phyloP scores from a whole-genome alignment of 1,140 invertebrate genomes.

The Luehdorfia chinensis region DNA sequence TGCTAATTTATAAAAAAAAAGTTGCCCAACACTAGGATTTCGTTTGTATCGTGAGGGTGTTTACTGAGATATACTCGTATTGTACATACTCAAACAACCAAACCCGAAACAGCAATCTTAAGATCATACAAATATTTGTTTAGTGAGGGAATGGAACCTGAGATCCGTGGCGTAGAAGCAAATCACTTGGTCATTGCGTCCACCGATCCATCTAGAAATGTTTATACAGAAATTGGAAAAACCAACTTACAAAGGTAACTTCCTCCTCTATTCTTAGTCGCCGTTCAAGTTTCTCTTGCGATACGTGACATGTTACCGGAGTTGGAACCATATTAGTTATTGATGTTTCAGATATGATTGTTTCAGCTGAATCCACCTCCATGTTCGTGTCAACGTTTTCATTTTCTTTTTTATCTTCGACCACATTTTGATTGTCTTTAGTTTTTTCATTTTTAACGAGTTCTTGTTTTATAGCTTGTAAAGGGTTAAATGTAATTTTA shows the following conservation, averaged over 20 bases:
- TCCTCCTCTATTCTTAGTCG: conserved; percentile 62
- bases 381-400: background rate
- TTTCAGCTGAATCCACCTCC: conserved; percentile 1
- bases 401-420: conserved; percentile 9
- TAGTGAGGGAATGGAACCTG: too few relatives aligned
- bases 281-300: conserved; percentile 50
- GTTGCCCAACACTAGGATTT: too few relatives aligned
- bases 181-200: too few relatives aligned
- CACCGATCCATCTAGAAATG: too few relatives aligned
- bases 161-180: too few relatives aligned
- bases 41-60: too few relatives aligned
- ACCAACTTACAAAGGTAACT: conserved; percentile 73
- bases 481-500: conserved; percentile 32
- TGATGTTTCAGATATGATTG: background rate
- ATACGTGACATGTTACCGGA: conserved; percentile 9
- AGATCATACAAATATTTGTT: too few relatives aligned
- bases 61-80: too few relatives aligned
- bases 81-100: too few relatives aligned
- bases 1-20: too few relatives aligned
- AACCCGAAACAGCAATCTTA: too few relatives aligned
- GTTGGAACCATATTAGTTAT: background rate
- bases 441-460: conserved; percentile 14
- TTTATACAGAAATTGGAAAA: too few relatives aligned
- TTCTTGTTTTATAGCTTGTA: conserved; percentile 38
- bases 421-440: conserved; percentile 8